These are phyloP conservation scores for Tyrophagus putrescentiae DNA, from an alignment of 1,140 invertebrate species.

Conservation along the genomic window DNA sequence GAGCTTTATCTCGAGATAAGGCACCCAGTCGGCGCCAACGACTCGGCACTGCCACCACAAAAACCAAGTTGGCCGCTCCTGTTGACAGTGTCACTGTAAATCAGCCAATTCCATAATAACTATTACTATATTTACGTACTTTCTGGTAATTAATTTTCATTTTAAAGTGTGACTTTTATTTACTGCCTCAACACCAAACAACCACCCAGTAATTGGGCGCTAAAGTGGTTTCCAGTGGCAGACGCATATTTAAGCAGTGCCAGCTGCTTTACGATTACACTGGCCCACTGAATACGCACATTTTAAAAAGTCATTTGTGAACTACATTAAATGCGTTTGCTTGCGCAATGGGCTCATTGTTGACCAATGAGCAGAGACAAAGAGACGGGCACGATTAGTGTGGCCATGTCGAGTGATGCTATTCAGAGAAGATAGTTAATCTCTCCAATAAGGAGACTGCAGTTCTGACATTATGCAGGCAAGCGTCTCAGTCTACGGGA, in stretches of 20 bases:
- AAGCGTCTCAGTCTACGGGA: no score
- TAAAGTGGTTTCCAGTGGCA: not conserved
- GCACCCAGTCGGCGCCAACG: not conserved
- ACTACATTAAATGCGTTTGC: no score
- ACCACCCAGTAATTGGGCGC: not conserved
- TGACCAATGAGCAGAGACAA: no score
- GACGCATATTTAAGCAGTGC: not conserved
- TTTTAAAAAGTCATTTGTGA: no score
- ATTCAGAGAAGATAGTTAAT: no score
- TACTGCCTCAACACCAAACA: not conserved
- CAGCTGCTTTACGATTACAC: no score
- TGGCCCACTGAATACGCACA: not conserved
- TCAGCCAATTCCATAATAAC: not conserved
- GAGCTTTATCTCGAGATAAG: not conserved
- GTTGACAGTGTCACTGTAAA: not conserved
- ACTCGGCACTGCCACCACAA: not conserved
- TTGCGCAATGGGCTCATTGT: no score
- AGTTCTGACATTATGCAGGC: no score
- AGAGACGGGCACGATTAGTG: no score
- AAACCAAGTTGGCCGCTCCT: no score
- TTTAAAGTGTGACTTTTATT: not conserved
- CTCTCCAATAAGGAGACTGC: no score
- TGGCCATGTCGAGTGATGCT: no score
- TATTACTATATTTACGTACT: conserved; percentile 6
- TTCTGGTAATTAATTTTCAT: conserved; percentile 14